These are phyloP conservation scores for Platycercus adscitus DNA, from an alignment of 2,113 vertebrate species.

Conservation along the genomic window DNA sequence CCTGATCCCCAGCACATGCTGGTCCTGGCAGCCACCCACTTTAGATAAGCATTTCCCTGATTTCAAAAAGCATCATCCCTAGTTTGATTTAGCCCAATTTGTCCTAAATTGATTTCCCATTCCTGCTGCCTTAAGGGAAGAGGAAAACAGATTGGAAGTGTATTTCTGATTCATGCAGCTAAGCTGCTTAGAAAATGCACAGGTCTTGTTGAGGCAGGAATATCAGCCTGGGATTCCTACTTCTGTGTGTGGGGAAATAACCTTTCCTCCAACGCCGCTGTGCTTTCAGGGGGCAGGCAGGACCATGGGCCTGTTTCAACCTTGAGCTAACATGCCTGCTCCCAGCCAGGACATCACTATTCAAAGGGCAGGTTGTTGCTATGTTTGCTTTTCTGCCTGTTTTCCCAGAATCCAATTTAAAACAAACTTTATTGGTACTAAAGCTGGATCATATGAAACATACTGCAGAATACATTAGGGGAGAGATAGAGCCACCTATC, in stretches of 20 bases:
- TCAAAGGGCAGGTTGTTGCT: not conserved
- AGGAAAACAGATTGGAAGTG: not conserved
- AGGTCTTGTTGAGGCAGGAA: not conserved
- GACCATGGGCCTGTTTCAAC: not conserved
- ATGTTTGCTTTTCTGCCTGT: not conserved
- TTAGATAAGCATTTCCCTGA: not conserved
- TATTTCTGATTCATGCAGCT: not conserved
- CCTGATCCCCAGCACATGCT: not conserved
- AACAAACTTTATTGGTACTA: not conserved
- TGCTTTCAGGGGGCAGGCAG: not conserved
- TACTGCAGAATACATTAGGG: not conserved
- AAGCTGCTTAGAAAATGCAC: not conserved
- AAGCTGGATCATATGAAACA: not conserved
- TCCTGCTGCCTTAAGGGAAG: not conserved
- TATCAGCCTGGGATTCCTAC: not conserved
- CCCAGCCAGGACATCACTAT: not conserved
- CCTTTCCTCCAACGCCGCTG: rapidly evolving
- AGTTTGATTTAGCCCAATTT: not conserved
- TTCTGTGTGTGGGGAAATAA: not conserved
- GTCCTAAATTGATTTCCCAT: not conserved
- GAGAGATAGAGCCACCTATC: not conserved
- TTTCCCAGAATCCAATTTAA: not conserved
- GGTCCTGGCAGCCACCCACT: not conserved
- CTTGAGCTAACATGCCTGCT: rapidly evolving
- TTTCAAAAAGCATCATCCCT: not conserved